Percentiles rank a stretch among this genome's conserved stretches.
Conservation (phyloP, 2,113 vertebrate genomes). For the Gallinago paraguaiae region DNA sequence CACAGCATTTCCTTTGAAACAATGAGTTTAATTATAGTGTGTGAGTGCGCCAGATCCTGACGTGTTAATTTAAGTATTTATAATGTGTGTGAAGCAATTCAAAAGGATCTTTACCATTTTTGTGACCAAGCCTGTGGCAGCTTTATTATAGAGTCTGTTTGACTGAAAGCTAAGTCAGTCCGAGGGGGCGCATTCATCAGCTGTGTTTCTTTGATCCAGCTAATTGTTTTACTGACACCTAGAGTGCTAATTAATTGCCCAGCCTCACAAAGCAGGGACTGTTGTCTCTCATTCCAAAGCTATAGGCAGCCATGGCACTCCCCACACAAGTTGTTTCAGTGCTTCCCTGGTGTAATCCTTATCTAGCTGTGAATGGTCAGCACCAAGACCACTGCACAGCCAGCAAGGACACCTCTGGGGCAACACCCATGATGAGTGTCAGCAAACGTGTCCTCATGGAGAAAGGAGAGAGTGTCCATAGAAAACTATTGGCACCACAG, state of each 20-base stretch:
- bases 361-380: not conserved
- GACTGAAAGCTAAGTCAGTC: not conserved
- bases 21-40: not conserved
- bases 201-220: not conserved
- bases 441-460: not conserved
- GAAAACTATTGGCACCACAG: not conserved
- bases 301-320: not conserved
- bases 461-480: not conserved
- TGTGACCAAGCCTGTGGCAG: not conserved
- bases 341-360: not conserved
- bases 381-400: not conserved
- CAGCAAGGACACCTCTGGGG: rapidly evolving
- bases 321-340: rapidly evolving
- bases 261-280: not conserved
- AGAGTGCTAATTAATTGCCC: not conserved
- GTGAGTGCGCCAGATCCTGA: not conserved
- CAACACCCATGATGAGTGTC: too few relatives aligned
- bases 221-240: not conserved
- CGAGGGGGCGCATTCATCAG: not conserved
- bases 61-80: not conserved
- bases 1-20: not conserved
- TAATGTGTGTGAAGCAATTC: not conserved
- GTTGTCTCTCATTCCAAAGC: not conserved
- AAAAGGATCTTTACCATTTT: not conserved
- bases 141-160: not conserved